Percentiles rank a stretch among this genome's conserved stretches.
These are phyloP conservation scores for Chloropsis hardwickii DNA, from an alignment of 2,113 vertebrate genomes.

Conservation along the genomic window DNA sequence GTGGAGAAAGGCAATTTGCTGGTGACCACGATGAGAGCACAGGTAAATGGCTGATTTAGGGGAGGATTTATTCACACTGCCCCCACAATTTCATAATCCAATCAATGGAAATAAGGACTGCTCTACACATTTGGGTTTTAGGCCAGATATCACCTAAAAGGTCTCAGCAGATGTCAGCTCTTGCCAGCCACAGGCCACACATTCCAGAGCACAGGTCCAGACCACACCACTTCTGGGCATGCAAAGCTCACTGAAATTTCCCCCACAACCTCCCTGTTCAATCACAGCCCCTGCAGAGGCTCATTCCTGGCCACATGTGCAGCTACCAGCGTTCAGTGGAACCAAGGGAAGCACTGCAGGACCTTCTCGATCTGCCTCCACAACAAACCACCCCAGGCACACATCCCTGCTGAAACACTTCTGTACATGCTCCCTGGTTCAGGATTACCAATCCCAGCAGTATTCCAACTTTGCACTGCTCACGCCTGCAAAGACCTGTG, in stretches of 20 bases:
- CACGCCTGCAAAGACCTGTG: rapidly evolving
- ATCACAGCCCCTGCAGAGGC: not conserved
- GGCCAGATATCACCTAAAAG: not conserved
- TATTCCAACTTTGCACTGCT: not conserved
- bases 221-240: rapidly evolving
- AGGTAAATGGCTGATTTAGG: not conserved
- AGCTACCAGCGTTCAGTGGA: not conserved
- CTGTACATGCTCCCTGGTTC: rapidly evolving
- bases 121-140: not conserved
- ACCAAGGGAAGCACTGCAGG: not conserved
- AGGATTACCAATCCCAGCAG: not conserved
- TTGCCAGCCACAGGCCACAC: not conserved
- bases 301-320: not conserved
- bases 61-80: not conserved
- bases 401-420: not conserved
- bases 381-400: not conserved
- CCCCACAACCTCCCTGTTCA: not conserved
- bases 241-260: not conserved
- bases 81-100: not conserved
- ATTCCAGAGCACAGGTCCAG: not conserved
- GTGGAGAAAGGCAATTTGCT: not conserved
- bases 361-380: rapidly evolving
- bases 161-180: not conserved
- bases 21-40: rapidly evolving
- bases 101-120: not conserved